phyloP scores from a whole-genome alignment of 2,888 invertebrate genomes.

The Ochropleura plecta region DNA sequence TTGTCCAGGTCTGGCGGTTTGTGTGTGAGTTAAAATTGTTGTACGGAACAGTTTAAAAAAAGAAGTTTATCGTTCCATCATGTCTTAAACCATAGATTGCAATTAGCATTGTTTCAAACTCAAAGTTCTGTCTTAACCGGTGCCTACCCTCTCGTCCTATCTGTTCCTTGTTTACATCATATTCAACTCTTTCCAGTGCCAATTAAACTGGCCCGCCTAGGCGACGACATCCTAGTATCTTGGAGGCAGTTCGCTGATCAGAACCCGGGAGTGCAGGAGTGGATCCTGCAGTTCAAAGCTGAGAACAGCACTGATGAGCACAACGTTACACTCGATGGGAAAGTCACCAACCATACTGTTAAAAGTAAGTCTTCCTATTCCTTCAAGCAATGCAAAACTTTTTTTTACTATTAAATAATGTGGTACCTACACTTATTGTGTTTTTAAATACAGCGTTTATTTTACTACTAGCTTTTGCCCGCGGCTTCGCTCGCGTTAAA shows the following conservation, averaged over 20 bases:
- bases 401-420: too few relatives aligned
- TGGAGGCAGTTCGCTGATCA: constrained; percentile 80
- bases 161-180: not conserved
- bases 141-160: not conserved
- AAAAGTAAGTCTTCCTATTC: constrained; percentile 64
- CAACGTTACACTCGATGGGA: constrained; percentile 76
- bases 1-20: too few relatives aligned
- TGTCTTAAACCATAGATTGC: not conserved
- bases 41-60: too few relatives aligned
- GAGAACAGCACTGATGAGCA: constrained; percentile 69
- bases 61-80: not conserved
- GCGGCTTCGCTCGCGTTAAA: too few relatives aligned
- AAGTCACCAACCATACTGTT: constrained; percentile 76
- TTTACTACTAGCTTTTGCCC: too few relatives aligned
- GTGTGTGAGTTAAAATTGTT: too few relatives aligned
- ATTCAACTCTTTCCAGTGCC: constrained; percentile 75
- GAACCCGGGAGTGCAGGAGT: constrained; percentile 78
- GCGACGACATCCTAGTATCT: constrained; percentile 77
- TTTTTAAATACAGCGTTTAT: too few relatives aligned
- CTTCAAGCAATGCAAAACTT: too few relatives aligned
- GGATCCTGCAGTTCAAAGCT: constrained; percentile 81
- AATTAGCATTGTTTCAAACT: not conserved
- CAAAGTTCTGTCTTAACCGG: not conserved
- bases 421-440: too few relatives aligned
- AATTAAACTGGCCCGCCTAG: constrained; percentile 75